Percentiles rank a stretch among this genome's conserved stretches.
These are phyloP conservation scores for Cladopsammia gracilis DNA, from an alignment of 64 coral and sea anemone genomes.

Conservation along the genomic window DNA sequence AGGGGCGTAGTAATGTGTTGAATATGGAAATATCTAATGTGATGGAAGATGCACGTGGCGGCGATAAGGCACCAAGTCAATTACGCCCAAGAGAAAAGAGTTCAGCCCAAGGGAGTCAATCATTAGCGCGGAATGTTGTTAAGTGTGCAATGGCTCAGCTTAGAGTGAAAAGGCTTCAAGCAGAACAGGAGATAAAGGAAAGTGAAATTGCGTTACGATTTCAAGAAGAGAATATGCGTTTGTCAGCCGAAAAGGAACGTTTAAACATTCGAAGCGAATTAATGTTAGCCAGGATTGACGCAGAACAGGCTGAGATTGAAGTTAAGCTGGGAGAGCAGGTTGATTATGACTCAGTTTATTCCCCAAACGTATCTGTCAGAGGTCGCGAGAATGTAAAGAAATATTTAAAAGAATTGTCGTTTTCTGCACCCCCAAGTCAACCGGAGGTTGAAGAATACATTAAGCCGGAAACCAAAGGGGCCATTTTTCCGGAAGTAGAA, in stretches of 20 bases:
- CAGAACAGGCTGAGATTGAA: no score
- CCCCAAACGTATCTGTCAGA: not conserved
- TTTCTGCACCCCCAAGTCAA: not conserved
- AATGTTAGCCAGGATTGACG: no score
- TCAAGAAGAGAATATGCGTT: no score
- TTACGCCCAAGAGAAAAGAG: not conserved
- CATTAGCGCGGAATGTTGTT: not conserved
- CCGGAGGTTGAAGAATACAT: not conserved
- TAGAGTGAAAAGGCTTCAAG: slow-evolving; percentile 11
- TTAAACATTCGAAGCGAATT: not conserved
- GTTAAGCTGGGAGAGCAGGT: not conserved
- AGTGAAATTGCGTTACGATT: not conserved
- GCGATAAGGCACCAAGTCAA: not conserved
- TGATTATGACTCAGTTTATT: not conserved
- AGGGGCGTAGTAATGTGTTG: not conserved
- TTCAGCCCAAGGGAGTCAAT: not conserved
- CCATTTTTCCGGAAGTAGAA: not conserved
- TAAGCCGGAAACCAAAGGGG: not conserved
- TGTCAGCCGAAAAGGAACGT: no score
- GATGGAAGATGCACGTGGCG: not conserved
- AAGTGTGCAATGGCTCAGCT: slow-evolving; percentile 24
- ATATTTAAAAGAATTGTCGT: not conserved
- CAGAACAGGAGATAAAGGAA: slow-evolving; percentile 11
- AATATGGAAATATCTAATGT: not conserved
- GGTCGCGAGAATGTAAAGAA: not conserved